A percentile compares a stretch with the other conserved stretches of the same genome.
Conservation (phyloP, 2,797 vertebrate genomes). For the Enteromius paludinosus region DNA sequence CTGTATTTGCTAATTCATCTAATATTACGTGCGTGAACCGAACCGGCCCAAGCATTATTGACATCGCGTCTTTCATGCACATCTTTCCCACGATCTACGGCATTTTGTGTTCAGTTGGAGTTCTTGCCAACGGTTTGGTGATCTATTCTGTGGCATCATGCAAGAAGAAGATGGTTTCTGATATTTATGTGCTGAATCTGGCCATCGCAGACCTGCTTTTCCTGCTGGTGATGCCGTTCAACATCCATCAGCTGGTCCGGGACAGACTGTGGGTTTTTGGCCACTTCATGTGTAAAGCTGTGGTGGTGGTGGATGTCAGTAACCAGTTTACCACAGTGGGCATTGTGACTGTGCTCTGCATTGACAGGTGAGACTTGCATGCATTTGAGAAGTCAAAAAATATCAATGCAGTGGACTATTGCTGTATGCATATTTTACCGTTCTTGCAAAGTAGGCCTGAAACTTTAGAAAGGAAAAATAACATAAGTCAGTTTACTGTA, state of each 20-base stretch:
- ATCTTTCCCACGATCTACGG: slow-evolving; percentile 82
- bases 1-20: slow-evolving; percentile 62
- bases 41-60: slow-evolving; percentile 62
- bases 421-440: neutral
- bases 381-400: neutral
- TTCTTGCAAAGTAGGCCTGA: neutral
- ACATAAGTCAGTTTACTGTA: neutral
- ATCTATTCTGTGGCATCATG: slow-evolving; percentile 82
- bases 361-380: slow-evolving; percentile 76
- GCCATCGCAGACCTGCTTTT: slow-evolving; percentile 84
- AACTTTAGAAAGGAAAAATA: too few species aligned
- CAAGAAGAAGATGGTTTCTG: slow-evolving; percentile 85
- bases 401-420: neutral
- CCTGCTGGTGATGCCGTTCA: slow-evolving; percentile 84
- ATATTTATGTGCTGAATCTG: slow-evolving; percentile 84
- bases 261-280: slow-evolving; percentile 85
- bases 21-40: slow-evolving; percentile 65
- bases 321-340: slow-evolving; percentile 87
- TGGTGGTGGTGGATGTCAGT: slow-evolving; percentile 85
- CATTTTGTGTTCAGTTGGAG: slow-evolving; percentile 79
- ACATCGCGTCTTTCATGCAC: slow-evolving; percentile 81
- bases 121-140: slow-evolving; percentile 81
- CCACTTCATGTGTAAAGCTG: slow-evolving; percentile 85
- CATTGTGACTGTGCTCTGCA: slow-evolving; percentile 82
- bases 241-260: slow-evolving; percentile 84